Percentiles rank a stretch among this genome's conserved stretches.
phyloP scores from a whole-genome alignment of 2,797 vertebrate species.

The Rhabdophis nuchalis region DNA sequence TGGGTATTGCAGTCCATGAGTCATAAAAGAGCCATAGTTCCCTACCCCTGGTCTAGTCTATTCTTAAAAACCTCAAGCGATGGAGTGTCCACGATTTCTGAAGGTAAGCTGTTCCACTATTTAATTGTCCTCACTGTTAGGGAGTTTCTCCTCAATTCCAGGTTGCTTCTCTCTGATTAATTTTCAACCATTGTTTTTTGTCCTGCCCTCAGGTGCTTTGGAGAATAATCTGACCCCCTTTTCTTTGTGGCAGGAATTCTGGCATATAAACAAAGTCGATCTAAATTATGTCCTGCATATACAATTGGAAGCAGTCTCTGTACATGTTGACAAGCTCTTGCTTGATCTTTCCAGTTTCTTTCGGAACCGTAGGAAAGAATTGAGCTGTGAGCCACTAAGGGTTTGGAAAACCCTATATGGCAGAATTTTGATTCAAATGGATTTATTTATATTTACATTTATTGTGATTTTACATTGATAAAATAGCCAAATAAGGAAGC shows the following conservation, averaged over 20 bases:
- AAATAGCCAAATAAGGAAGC: conserved; percentile 33
- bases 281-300: not conserved
- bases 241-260: not conserved
- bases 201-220: too few relatives aligned
- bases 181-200: too few relatives aligned
- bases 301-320: not conserved
- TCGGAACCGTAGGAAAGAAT: not conserved
- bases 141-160: not conserved
- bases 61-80: not conserved
- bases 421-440: not conserved
- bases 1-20: too few relatives aligned
- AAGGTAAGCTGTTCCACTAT: not conserved
- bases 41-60: not conserved
- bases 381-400: not conserved
- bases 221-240: too few relatives aligned
- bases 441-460: not conserved
- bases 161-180: not conserved
- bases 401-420: not conserved
- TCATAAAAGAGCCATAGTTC: too few relatives aligned
- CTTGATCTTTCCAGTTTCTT: not conserved
- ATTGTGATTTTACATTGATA: conserved; percentile 52
- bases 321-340: not conserved
- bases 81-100: not conserved
- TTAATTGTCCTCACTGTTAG: not conserved
- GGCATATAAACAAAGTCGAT: not conserved